A percentile compares a stretch with the other conserved stretches of the same genome.
phyloP scores from a whole-genome alignment of 2,888 invertebrate species.

The Drosophila eohydei region DNA sequence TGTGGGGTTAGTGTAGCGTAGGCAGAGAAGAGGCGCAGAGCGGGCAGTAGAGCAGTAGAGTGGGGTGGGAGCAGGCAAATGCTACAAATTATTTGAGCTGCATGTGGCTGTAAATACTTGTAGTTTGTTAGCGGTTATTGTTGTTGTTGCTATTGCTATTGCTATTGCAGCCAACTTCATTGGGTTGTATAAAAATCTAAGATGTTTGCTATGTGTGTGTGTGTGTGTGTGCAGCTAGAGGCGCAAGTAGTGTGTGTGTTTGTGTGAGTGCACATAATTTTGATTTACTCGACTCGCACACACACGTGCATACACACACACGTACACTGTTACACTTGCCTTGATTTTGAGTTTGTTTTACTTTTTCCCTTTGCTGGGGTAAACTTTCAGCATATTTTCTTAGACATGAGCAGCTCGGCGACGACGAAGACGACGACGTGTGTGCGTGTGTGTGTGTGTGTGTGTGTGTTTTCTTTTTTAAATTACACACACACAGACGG shows the following conservation, averaged over 20 bases:
- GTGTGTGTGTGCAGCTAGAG: constrained; percentile 6
- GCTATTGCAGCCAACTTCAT: constrained; percentile 19
- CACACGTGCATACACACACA: constrained; percentile 5
- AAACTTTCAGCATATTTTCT: constrained; percentile 74
- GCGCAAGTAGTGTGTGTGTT: constrained; percentile 26
- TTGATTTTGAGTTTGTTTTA: constrained; percentile 53
- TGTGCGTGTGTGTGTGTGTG: background rate
- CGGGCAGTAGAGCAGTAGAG: background rate
- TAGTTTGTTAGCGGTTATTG: constrained; percentile 51
- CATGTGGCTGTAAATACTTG: constrained; percentile 57
- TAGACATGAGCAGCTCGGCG: constrained; percentile 53
- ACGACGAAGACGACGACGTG: background rate
- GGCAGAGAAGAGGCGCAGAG: background rate
- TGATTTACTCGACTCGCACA: constrained; percentile 52
- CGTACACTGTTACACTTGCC: constrained; percentile 8
- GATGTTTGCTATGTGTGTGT: constrained; percentile 19
- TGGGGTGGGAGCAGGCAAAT: constrained; percentile 45
- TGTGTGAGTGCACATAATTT: constrained; percentile 52
- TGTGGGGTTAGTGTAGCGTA: background rate
- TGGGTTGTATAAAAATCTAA: constrained; percentile 28
- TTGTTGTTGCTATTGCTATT: constrained; percentile 18
- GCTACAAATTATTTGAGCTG: constrained; percentile 75
- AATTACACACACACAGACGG: constrained; percentile 29
- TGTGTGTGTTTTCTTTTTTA: constrained; percentile 27
- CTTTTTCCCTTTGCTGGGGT: constrained; percentile 36